Conservation (phyloP, 2,113 vertebrate genomes). For the Triplophysa dalaica region DNA sequence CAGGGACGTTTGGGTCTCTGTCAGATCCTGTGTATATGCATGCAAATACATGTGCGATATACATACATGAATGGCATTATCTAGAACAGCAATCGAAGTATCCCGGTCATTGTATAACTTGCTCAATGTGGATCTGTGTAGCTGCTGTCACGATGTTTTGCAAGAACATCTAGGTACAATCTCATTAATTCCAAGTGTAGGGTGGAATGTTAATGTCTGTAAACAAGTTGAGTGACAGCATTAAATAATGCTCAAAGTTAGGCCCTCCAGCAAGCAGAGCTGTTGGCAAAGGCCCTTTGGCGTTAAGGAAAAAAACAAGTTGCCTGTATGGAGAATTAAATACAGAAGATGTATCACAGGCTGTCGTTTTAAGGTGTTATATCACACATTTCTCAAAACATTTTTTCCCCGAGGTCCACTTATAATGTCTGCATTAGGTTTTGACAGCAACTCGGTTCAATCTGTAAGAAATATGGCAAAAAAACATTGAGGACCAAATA, state of each 20-base stretch:
- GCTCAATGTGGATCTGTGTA: neutral
- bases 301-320: conserved; percentile 6
- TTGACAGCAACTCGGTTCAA: too few relatives aligned
- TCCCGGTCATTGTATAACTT: conserved; percentile 4
- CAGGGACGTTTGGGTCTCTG: conserved; percentile 25
- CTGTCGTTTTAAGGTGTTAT: neutral
- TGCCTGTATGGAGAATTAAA: conserved; percentile 2
- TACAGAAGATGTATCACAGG: neutral
- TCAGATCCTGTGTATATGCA: conserved; percentile 26
- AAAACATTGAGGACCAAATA: too few relatives aligned
- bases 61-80: neutral
- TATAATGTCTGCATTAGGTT: neutral
- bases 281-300: neutral
- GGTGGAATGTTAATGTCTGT: conserved; percentile 21
- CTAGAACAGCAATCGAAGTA: conserved; percentile 6
- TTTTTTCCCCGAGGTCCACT: neutral
- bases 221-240: conserved; percentile 37
- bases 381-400: neutral
- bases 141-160: neutral
- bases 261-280: conserved; percentile 12
- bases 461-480: too few relatives aligned
- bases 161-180: neutral
- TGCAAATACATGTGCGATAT: conserved; percentile 13
- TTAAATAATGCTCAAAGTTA: conserved; percentile 22
- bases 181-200: conserved; percentile 1